Evolutionary conservation across 2,113 vertebrate genomes (phyloP).

Genomic region (Forbesichthys agassizii): DNA sequence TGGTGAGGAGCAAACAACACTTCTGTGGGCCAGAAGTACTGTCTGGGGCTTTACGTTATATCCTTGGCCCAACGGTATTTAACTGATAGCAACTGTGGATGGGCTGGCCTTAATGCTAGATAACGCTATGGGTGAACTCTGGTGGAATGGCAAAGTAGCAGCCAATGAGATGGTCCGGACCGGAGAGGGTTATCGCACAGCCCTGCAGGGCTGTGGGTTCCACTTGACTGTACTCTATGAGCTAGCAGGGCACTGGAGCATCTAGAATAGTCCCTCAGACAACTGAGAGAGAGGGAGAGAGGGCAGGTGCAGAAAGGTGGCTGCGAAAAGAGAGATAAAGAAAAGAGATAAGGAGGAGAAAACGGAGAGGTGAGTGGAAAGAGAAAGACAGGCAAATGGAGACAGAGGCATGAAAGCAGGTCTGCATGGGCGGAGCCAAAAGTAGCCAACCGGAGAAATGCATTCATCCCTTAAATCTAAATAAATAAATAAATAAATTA

Average conservation of each 20-base stretch:
- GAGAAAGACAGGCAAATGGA: neutral
- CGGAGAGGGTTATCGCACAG: constrained; percentile 46
- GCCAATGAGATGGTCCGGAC: constrained; percentile 23
- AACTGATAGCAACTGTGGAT: constrained; percentile 32
- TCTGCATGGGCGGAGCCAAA: neutral
- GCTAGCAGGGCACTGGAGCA: constrained; percentile 63
- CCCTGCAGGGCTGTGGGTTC: constrained; percentile 59
- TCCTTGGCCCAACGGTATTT: constrained; percentile 16
- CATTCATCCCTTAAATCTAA: too few relatives aligned
- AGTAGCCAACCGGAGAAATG: too few relatives aligned
- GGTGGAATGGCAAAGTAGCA: constrained; percentile 52
- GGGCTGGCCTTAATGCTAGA: constrained; percentile 16
- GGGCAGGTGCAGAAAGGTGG: neutral
- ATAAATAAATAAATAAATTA: too few relatives aligned
- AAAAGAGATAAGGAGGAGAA: neutral
- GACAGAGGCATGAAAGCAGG: neutral
- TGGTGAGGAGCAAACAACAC: neutral
- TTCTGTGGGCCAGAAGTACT: neutral
- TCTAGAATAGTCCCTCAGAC: constrained; percentile 56
- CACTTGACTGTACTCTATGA: constrained; percentile 68
- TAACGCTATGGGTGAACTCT: constrained; percentile 35
- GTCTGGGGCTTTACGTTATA: too few relatives aligned
- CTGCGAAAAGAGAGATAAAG: constrained; percentile 25
- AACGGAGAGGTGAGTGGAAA: neutral
- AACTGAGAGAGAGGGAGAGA: constrained; percentile 35